Evolutionary conservation across 2,888 invertebrate genomes (phyloP), one percentile per base, ranked within the genome.

Genomic region (Parnassius apollo): DNA sequence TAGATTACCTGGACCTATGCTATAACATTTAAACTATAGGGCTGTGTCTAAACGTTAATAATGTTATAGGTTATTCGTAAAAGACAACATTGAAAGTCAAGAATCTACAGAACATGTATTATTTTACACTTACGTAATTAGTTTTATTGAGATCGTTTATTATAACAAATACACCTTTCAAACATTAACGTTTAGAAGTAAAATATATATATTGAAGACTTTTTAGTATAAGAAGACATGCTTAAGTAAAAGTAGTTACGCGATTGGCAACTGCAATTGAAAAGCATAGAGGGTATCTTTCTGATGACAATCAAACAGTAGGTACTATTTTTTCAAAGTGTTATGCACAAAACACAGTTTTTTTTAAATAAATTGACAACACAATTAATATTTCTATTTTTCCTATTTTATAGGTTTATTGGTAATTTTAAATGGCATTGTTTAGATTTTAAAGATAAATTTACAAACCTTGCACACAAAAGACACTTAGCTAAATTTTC

Each of bases 101-200:
- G 55, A 55, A 59, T 46, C 59, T 59, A 63, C 63, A 59, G 55
- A 55, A 59, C 59, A 55, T 59, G 42, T 54, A 58, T 58, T 18
- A 42, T 18, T 56, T 50, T 59, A 25, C 9, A 59, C 18, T 12
- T 51, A 42, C 44, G n/a, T 52, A 46, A 46, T 59, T 53, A 35
- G 35, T 35, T 35, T 35, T 35, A 35, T 7, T 35, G 35, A 35
- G 7, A 35, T 35, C 35, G 35, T 35, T 35, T 35, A 35, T 35
- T 35, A 4, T 35, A 35, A 35, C 25, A 7, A 25, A 25, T 25
- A 25, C 4, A 25, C 35, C 35, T 35, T 35, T 35, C 35, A 35
- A 4, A 35, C 4, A 7, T 35, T 35, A 35, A 35, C 35, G 3
- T 7, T 35, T 42, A 57, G 10, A 35, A 57, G 48, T 8, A 54